These are phyloP conservation scores for Amphiprion clarkii DNA, from an alignment of 2,797 vertebrate genomes.

Conservation along the genomic window DNA sequence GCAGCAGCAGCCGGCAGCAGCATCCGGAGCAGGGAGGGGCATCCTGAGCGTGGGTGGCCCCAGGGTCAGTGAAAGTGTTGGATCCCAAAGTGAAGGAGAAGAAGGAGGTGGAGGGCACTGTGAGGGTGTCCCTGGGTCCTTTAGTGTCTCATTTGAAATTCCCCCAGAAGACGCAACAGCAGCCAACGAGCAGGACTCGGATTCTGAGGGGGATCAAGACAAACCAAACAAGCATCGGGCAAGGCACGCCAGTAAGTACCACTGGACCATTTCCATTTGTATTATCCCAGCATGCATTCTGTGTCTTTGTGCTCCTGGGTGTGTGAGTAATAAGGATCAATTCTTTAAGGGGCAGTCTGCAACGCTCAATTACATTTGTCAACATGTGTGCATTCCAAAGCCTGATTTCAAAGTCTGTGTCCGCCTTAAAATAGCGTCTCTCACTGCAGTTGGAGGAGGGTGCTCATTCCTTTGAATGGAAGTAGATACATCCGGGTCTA, in stretches of 20 bases:
- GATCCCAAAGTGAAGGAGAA: constrained; percentile 86
- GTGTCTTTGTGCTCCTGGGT: constrained; percentile 4
- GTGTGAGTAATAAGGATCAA: neutral
- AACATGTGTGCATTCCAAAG: constrained; percentile 67
- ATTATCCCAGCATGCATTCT: neutral
- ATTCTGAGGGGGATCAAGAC: constrained; percentile 88
- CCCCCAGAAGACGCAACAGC: constrained; percentile 86
- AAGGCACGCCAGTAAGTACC: constrained; percentile 94
- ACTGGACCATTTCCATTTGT: constrained; percentile 25
- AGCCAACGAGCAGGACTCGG: constrained; percentile 86
- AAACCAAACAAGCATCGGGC: constrained; percentile 96
- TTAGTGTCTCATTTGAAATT: constrained; percentile 90
- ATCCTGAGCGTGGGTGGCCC: constrained; percentile 81
- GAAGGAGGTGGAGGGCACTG: constrained; percentile 88
- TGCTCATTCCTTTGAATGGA: constrained; percentile 59
- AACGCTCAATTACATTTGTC: constrained; percentile 55
- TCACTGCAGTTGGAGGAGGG: constrained; percentile 42
- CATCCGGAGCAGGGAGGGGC: constrained; percentile 73
- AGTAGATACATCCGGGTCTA: constrained; percentile 52
- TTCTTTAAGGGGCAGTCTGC: constrained; percentile 32
- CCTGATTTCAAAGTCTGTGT: constrained; percentile 46
- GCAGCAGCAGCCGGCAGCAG: constrained; percentile 48
- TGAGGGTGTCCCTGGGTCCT: constrained; percentile 88
- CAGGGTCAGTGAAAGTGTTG: constrained; percentile 80
- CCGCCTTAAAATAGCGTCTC: constrained; percentile 74